Base-by-base conservation (phyloP, 2,888 invertebrate genomes). In the Drosophila demipolita region DNA sequence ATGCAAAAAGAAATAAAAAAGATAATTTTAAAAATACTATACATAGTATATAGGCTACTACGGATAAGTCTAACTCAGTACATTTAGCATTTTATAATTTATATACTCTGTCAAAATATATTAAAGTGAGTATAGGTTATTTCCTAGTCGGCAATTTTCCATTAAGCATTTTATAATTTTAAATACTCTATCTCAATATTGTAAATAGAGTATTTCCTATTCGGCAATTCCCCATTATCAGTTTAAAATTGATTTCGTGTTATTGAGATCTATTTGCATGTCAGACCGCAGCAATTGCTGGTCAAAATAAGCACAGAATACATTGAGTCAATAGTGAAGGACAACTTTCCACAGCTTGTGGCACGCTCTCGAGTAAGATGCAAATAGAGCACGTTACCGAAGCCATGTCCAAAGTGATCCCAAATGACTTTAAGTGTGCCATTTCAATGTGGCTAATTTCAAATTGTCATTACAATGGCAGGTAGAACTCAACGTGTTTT, bases 301-400 rank as follows among this genome's bases (percentile, higher is more conserved):
- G 9, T 32, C 36, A 52, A 66, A 42, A 29, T 66, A 4, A n/a
- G 42, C 42, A 17, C 35, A 4, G 50, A 15, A 38, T 23, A 15
- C 50, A 33, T 29, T 42, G 38, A 20, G 32, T 15, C 29, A 40
- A 26, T 17, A 40, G 29, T 33, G 9, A 6, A 50, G 29, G 65
- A 15, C 7, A 42, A 50, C 26, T 64, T 50, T n/a, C 20, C 40
- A 38, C 40, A 35, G 50, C 15, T 53, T 66, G 66, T 35, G 42
- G 65, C 52, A 65, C 52, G 23, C 67, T 15, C 12, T 58, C 45
- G 38, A 58, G 32, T 59, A 52, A 50, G 40, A n/a, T 42, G 52
- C 45, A 68, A 58, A 68, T 58, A 52, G 20, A 35, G n/a, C 9
- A n/a, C 40, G 9, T 9, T 40, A 9, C 40, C n/a, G 15, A 36